Base-by-base conservation (phyloP, 2,888 invertebrate species). In the Caenorhabditis imperialis region DNA sequence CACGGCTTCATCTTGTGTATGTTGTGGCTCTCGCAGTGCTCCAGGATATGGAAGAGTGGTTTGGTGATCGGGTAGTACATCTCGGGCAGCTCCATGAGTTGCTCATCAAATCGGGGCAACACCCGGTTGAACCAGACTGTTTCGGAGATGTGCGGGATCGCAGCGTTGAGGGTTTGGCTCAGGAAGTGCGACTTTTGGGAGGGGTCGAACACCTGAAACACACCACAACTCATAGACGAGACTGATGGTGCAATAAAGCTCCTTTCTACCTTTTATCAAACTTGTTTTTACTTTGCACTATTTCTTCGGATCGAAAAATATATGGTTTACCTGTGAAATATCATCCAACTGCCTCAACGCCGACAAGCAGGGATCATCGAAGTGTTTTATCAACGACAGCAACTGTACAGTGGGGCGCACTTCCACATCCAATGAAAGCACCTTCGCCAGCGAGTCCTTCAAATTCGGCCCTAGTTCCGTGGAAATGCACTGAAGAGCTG, bases 261-360 rank as follows among this genome's bases (percentile, higher is more conserved):
- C 38, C 38, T 14, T 38, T 14, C 4, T 14, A n/a, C n/a, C n/a
- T n/a, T n/a, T n/a, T n/a, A n/a, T n/a, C n/a, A n/a, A n/a, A n/a
- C n/a, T n/a, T n/a, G n/a, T n/a, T n/a, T n/a, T n/a, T n/a, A n/a
- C n/a, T n/a, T n/a, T n/a, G n/a, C n/a, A n/a, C n/a, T n/a, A n/a
- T n/a, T n/a, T n/a, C n/a, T n/a, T n/a, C n/a, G n/a, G n/a, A n/a
- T n/a, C n/a, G n/a, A n/a, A n/a, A n/a, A n/a, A n/a, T n/a, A n/a
- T n/a, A n/a, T n/a, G n/a, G n/a, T n/a, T n/a, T 25, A 78, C 78
- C 67, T 82, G 93, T 85, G 93, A 93, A 87, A 96, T 93, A 74
- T 94, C 93, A 89, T 98, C 97, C 81, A 98, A 91, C 88, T 94
- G 94, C 89, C 97, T 95, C 84, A 98, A 91, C 16, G 95, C 95